These are phyloP conservation scores for Antheraea assamensis DNA, from an alignment of 2,888 invertebrate genomes.

Conservation along the genomic window DNA sequence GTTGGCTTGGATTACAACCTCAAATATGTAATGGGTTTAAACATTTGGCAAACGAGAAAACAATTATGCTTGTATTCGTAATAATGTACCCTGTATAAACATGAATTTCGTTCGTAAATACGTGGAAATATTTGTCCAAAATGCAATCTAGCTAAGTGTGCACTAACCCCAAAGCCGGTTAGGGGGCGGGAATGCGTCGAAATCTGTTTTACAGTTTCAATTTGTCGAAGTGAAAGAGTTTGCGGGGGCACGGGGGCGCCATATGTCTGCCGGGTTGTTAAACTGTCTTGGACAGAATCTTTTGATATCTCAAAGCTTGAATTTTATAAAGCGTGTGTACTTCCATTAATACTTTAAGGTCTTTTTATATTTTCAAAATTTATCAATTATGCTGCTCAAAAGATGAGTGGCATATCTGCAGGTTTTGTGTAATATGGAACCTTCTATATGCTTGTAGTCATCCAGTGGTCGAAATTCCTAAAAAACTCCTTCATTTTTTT, in stretches of 20 bases:
- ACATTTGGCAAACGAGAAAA: too few species aligned
- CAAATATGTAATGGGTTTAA: neutral
- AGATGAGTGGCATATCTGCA: too few species aligned
- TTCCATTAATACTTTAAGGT: neutral
- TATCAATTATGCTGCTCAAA: too few species aligned
- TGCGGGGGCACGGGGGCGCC: slow-evolving; percentile 15
- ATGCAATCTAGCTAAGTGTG: slow-evolving; percentile 30
- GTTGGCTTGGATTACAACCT: too few species aligned
- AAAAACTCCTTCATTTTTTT: too few species aligned
- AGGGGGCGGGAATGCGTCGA: slow-evolving; percentile 33
- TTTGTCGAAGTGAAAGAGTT: slow-evolving; percentile 49
- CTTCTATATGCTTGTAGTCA: too few species aligned
- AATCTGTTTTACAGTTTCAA: slow-evolving; percentile 49
- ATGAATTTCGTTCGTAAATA: neutral
- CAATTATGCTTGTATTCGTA: neutral
- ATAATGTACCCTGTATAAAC: neutral
- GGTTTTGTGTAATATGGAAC: too few species aligned
- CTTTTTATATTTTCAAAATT: neutral
- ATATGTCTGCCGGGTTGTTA: slow-evolving; percentile 10
- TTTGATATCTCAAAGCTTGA: neutral
- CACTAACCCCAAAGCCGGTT: slow-evolving; percentile 25
- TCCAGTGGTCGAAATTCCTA: too few species aligned
- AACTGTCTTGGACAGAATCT: slow-evolving; percentile 6
- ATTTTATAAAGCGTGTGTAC: neutral
- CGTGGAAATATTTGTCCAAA: slow-evolving; percentile 2